A percentile compares a stretch with the other conserved stretches of the same genome.
Evolutionary conservation across 2,113 vertebrate genomes (phyloP).

Genomic region (Poecile atricapillus): DNA sequence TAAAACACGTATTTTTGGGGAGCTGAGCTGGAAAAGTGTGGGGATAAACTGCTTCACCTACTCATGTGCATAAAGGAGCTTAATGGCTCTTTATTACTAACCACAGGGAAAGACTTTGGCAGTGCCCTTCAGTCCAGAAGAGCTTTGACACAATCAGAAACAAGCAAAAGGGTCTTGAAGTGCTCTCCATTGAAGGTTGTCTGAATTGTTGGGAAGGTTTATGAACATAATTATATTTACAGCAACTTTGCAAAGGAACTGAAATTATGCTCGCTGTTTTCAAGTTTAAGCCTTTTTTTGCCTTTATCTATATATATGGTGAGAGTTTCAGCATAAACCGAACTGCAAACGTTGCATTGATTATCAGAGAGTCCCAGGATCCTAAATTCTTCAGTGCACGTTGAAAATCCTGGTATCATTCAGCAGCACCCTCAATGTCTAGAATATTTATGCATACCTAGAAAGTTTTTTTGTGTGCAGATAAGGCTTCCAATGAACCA

Average conservation of each 20-base stretch:
- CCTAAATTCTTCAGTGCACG: neutral
- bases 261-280: neutral
- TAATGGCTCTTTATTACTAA: neutral
- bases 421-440: neutral
- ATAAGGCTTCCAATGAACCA: neutral
- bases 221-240: neutral
- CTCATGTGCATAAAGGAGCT: neutral
- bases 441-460: neutral
- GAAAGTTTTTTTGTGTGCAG: neutral
- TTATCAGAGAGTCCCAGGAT: neutral
- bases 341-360: neutral
- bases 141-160: neutral
- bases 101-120: neutral
- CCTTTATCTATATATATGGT: neutral
- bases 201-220: neutral
- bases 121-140: neutral
- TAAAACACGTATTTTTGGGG: neutral
- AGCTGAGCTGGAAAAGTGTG: neutral
- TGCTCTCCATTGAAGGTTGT: neutral
- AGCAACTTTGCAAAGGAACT: neutral
- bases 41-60: neutral
- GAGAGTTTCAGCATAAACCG: neutral
- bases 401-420: neutral
- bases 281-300: neutral
- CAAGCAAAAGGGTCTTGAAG: neutral